Percentiles rank a stretch among this genome's conserved stretches.
Evolutionary conservation across 2,888 invertebrate species (phyloP).

Genomic region (Cenopis cana): DNA sequence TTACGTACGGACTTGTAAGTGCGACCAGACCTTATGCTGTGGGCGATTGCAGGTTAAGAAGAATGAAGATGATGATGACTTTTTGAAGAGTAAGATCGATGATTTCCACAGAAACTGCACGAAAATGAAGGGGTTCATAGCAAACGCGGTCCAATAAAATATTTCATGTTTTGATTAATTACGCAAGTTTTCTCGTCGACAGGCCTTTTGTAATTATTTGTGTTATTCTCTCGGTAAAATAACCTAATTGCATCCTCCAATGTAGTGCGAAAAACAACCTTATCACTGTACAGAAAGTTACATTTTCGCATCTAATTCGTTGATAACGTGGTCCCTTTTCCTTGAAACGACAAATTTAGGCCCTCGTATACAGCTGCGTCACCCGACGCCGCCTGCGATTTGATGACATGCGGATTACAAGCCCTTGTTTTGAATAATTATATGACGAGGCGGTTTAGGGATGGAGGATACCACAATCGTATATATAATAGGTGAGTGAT

Average conservation of each 20-base stretch:
- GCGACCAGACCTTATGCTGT: too few species aligned
- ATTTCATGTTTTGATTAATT: conserved; percentile 56
- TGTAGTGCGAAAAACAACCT: neutral
- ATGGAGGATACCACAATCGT: neutral
- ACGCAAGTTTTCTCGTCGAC: conserved; percentile 56
- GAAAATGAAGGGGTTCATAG: conserved; percentile 12
- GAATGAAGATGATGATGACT: neutral
- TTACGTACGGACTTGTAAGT: too few species aligned
- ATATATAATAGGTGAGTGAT: neutral
- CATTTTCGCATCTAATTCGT: neutral
- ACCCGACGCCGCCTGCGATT: conserved; percentile 24
- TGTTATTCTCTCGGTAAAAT: conserved; percentile 20
- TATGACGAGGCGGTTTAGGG: conserved; percentile 7
- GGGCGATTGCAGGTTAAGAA: too few species aligned
- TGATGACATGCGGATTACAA: conserved; percentile 35
- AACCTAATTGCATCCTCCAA: neutral
- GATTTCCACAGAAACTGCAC: conserved; percentile 6
- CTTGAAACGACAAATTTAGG: neutral
- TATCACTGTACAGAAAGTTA: neutral
- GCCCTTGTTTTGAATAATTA: conserved; percentile 26
- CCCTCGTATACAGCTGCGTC: conserved; percentile 32
- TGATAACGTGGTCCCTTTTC: neutral
- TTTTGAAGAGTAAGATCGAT: neutral
- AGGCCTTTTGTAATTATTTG: conserved; percentile 49
- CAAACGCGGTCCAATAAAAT: conserved; percentile 53